Base-by-base conservation (phyloP, 2,797 vertebrate species). In the Pogoniulus pusillus region DNA sequence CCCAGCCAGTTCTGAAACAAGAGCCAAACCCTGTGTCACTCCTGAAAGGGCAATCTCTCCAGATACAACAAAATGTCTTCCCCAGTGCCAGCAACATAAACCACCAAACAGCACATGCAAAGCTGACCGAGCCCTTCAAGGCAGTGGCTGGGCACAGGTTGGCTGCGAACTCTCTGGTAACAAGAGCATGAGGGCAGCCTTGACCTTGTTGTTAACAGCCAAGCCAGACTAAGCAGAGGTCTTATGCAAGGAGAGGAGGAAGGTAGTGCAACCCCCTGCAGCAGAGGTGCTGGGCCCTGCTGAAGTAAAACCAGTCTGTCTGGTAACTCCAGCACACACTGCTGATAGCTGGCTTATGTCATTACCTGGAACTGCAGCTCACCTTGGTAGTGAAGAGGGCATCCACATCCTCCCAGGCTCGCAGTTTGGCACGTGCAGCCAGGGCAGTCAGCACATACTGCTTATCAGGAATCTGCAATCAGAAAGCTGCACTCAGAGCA, bases 401-500 rank as follows among this genome's bases (percentile, higher is more conserved):
- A 69, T 99, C 98, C 7, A 99, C 98, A n/a, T 99, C 99, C 30
- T 91, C 74, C 99, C 99, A 99, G n/a, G 97, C 98, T 94, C 98
- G 98, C 58, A 98, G 97, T 95, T 99, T 99, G 8, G 99, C 98
- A 49, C 99, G 97, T 5, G 99, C 99, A 18, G 98, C 98, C 91
- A 99, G 82, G 26, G 98, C 98, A 16, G 98, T 99, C 89, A 98
- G 97, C 72, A 99, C 97, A 79, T 98, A 99, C 95, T 99, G 99
- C 93, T 99, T 99, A 94, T 99, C 99, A 57, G 98, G 98, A 85
- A 99, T 98, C 99, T 99, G 96, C 77, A 95, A 94, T 69, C 73
- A 96, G 51, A 94, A 49, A 89, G 87, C 47, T 87, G 68, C 35
- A 49, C 60, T 91, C 37, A 87, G 85, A 66, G 32, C 9, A 41